These are phyloP conservation scores for Cygnus olor DNA, from an alignment of 2,797 vertebrate genomes.

Conservation along the genomic window DNA sequence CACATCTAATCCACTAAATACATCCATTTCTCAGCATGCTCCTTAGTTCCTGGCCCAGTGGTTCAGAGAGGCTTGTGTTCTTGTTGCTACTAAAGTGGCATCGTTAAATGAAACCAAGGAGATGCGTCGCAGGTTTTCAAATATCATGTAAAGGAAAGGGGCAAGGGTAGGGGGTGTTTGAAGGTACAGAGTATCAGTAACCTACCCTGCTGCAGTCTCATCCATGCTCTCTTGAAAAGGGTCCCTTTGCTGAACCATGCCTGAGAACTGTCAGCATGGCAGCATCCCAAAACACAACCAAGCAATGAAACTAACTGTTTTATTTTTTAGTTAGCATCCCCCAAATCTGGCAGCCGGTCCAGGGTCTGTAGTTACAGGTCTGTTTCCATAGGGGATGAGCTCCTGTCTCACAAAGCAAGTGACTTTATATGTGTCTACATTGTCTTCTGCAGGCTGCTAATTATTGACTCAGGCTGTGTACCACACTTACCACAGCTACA, in stretches of 20 bases:
- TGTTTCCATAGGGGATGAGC: background rate
- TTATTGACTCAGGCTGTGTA: background rate
- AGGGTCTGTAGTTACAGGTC: background rate
- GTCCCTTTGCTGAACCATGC: background rate
- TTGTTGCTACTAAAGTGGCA: background rate
- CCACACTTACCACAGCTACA: background rate
- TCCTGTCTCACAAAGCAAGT: background rate
- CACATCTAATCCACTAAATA: background rate
- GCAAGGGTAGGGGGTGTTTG: background rate
- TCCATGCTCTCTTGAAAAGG: background rate
- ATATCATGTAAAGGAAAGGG: background rate
- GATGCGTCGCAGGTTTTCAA: background rate
- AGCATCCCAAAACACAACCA: background rate
- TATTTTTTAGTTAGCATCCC: background rate
- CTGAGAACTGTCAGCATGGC: background rate
- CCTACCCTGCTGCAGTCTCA: background rate
- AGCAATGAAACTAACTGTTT: background rate
- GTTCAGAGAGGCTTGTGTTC: background rate
- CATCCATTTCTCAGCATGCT: background rate
- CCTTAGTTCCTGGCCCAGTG: background rate
- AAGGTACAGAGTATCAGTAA: background rate
- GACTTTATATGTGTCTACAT: background rate
- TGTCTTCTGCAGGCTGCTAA: background rate
- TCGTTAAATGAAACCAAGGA: background rate
- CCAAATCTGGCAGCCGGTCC: background rate